Base-by-base conservation (phyloP, 1,140 invertebrate genomes). In the Amyelois transitella region DNA sequence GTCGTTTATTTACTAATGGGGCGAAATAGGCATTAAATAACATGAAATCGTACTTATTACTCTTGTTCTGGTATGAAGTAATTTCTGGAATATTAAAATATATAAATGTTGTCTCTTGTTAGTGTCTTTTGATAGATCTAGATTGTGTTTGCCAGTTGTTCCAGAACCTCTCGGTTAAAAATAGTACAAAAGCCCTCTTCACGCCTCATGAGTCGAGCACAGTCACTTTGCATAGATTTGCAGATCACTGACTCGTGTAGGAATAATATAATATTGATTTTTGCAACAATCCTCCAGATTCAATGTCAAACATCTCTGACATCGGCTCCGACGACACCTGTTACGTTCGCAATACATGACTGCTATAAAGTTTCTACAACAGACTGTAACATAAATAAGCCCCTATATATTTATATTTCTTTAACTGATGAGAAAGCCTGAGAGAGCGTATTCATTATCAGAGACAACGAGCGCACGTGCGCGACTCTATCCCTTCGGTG, bases 391-490 rank as follows among this genome's bases (percentile, higher is more conserved):
- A 51, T 53, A 59, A 59, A 63, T 67, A 55, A 64, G 21, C 25
- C 44, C 38, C 44, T 54, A 49, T 47, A 64, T 66, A 66, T 66
- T 70, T 58, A 66, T 66, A 43, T 58, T 58, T 53, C 53, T 61
- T 54, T 21, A 53, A 48, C 25, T 62, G 60, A 66, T 55, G 49
- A 70, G 48, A 66, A 66, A 69, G 62, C 49, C 55, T 59, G 50
- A 49, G 51, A 62, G 62, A 14, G 17, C 12, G n/a, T 72, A 71
- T 74, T 69, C 63, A 63, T 72, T 71, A 58, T 72, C 58, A 66
- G 53, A 64, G 58, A 72, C 60, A 72, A 73, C 63, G n/a, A 75
- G 72, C 68, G 74, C 77, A 85, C 78, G 78, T 83, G 81, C 75
- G 69, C 74, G 68, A 68, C 75, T 69, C 60, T 78, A 77, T 77